These are phyloP conservation scores for Uloborus diversus DNA, from an alignment of 1,140 invertebrate species.

Conservation along the genomic window DNA sequence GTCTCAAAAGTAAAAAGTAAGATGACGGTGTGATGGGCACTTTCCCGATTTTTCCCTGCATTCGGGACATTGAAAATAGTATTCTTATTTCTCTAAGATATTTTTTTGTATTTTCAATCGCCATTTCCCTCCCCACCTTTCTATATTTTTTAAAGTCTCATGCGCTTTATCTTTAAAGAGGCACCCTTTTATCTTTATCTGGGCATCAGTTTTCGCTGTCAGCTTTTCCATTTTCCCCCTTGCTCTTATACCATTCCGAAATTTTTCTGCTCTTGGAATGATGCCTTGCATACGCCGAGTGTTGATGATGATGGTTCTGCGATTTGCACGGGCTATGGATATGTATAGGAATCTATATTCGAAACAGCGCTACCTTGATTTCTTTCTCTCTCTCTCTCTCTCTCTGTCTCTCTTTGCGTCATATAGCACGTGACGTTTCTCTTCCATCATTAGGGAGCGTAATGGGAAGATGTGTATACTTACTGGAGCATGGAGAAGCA, in stretches of 20 bases:
- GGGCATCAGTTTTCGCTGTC: constrained; percentile 52
- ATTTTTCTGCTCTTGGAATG: constrained; percentile 13
- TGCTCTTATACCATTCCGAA: constrained; percentile 14
- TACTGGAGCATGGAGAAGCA: too few relatives aligned
- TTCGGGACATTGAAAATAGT: constrained; percentile 35
- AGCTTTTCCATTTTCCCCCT: constrained; percentile 18
- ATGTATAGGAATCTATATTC: not conserved
- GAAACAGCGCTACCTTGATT: not conserved
- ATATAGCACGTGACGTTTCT: too few relatives aligned
- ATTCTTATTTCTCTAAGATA: constrained; percentile 52
- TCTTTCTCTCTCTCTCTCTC: too few relatives aligned
- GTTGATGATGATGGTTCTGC: constrained; percentile 45
- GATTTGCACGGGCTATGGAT: constrained; percentile 8
- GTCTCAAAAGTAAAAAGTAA: constrained; percentile 17
- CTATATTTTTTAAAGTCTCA: not conserved
- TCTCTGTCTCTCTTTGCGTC: too few relatives aligned
- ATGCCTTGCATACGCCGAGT: constrained; percentile 4
- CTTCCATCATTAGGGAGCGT: too few relatives aligned
- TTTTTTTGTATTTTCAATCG: constrained; percentile 45
- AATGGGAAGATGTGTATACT: too few relatives aligned
- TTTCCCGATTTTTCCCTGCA: constrained; percentile 16
- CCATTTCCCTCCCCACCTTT: constrained; percentile 34
- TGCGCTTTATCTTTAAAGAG: constrained; percentile 49
- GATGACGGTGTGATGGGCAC: constrained; percentile 27
- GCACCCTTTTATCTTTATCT: constrained; percentile 51